Conservation (phyloP, 2,113 vertebrate species). For the Hoplias malabaricus region DNA sequence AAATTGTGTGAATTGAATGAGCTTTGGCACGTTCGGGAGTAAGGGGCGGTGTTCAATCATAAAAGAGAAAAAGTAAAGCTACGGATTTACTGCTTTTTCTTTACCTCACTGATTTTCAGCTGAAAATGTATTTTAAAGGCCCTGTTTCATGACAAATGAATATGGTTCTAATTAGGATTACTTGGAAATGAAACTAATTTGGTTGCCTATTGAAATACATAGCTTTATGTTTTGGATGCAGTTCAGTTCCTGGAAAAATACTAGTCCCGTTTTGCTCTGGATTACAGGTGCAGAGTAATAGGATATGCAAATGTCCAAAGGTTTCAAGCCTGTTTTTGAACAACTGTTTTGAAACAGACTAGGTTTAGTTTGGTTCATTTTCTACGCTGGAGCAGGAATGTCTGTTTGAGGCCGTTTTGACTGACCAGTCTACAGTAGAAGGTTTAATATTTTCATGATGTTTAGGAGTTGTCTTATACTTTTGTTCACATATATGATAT, state of each 20-base stretch:
- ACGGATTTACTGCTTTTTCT: not conserved
- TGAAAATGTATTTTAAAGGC: not conserved
- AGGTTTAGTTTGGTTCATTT: not conserved
- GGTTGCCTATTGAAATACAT: not conserved
- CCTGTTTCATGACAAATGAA: not conserved
- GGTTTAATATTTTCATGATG: no score
- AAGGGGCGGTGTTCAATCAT: not conserved
- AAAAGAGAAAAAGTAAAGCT: not conserved
- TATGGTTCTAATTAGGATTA: not conserved
- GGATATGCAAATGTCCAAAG: not conserved
- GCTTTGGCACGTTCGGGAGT: not conserved
- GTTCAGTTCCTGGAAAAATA: not conserved
- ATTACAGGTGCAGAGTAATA: not conserved
- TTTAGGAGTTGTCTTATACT: no score
- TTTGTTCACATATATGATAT: no score
- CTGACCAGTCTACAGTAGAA: not conserved
- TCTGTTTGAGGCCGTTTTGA: not conserved
- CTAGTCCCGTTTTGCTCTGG: not conserved
- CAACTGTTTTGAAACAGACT: not conserved
- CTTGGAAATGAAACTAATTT: not conserved
- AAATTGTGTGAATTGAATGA: constrained; percentile 32
- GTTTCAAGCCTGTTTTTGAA: not conserved
- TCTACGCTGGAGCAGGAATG: not conserved
- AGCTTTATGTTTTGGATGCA: not conserved
- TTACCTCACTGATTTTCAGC: not conserved